A percentile compares a stretch with the other conserved stretches of the same genome.
Evolutionary conservation across 2,113 vertebrate genomes (phyloP).

Genomic region (Dipodomys stephensi): DNA sequence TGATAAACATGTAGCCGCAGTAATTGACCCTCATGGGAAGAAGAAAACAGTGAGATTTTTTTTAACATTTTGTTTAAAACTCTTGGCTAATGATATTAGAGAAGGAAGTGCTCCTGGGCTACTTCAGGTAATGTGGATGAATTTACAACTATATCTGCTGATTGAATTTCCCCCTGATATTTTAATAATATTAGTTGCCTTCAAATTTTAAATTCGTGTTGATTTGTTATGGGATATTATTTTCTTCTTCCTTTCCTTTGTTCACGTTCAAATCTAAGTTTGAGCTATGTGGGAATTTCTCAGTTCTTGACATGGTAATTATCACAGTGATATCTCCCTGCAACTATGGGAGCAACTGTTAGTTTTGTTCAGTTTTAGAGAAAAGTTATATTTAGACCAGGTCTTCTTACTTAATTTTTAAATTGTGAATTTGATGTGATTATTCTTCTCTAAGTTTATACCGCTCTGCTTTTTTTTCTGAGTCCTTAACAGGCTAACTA

Average conservation of each 20-base stretch:
- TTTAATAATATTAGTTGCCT: slow-evolving; percentile 1
- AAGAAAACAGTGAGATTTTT: not conserved
- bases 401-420: not conserved
- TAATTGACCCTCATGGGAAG: not conserved
- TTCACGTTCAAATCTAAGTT: not conserved
- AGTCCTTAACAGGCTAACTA: not conserved
- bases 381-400: slow-evolving; percentile 2
- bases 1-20: slow-evolving; percentile 37
- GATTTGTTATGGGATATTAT: not conserved
- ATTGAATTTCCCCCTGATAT: slow-evolving; percentile 18
- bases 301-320: not conserved
- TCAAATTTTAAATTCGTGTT: not conserved
- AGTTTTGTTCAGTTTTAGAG: slow-evolving; percentile 7
- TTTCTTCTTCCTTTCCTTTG: not conserved
- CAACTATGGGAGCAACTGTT: not conserved
- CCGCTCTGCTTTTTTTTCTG: not conserved
- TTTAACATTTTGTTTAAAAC: not conserved
- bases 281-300: not conserved
- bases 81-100: not conserved
- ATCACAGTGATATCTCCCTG: not conserved
- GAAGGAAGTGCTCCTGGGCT: not conserved
- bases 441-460: not conserved
- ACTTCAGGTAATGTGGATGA: not conserved
- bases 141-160: not conserved
- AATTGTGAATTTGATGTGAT: not conserved